Conservation (phyloP, 2,888 invertebrate genomes). For the Catocala sponsa region DNA sequence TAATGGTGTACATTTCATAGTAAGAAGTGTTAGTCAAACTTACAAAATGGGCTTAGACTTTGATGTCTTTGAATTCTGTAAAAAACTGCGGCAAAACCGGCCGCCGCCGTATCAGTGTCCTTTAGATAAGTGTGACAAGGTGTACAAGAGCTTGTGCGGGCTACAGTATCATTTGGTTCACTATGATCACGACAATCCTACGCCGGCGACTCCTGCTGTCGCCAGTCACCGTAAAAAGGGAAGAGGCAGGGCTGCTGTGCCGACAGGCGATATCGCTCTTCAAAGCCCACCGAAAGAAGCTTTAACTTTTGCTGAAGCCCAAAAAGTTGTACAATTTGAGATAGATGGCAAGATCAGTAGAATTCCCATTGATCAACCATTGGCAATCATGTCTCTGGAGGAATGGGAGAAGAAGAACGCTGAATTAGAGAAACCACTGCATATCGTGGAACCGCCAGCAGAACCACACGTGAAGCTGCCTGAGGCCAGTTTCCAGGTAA, state of each 20-base stretch:
- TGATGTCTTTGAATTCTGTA: slow-evolving; percentile 95
- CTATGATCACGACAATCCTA: slow-evolving; percentile 94
- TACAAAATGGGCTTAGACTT: slow-evolving; percentile 93
- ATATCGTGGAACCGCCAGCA: slow-evolving; percentile 74
- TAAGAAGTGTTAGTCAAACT: slow-evolving; percentile 30
- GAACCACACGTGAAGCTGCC: slow-evolving; percentile 83
- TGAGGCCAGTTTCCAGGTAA: slow-evolving; percentile 81
- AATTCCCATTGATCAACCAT: slow-evolving; percentile 89
- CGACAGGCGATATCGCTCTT: slow-evolving; percentile 86
- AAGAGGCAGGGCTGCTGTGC: slow-evolving; percentile 87
- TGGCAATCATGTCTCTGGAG: slow-evolving; percentile 91
- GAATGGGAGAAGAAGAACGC: slow-evolving; percentile 88
- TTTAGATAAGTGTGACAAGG: slow-evolving; percentile 94
- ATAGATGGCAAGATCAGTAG: slow-evolving; percentile 93
- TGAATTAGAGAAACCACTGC: slow-evolving; percentile 80
- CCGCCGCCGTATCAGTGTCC: slow-evolving; percentile 96
- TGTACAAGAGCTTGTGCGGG: slow-evolving; percentile 95
- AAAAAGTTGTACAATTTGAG: slow-evolving; percentile 95
- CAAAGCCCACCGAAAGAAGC: slow-evolving; percentile 90
- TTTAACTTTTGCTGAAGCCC: slow-evolving; percentile 94
- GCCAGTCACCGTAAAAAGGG: slow-evolving; percentile 90
- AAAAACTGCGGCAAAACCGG: slow-evolving; percentile 93
- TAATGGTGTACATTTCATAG: slow-evolving; percentile 30
- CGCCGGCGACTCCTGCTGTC: slow-evolving; percentile 89
- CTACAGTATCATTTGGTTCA: slow-evolving; percentile 95